phyloP scores from a whole-genome alignment of 64 coral and sea anemone genomes.

The Stichodactyla mertensii region DNA sequence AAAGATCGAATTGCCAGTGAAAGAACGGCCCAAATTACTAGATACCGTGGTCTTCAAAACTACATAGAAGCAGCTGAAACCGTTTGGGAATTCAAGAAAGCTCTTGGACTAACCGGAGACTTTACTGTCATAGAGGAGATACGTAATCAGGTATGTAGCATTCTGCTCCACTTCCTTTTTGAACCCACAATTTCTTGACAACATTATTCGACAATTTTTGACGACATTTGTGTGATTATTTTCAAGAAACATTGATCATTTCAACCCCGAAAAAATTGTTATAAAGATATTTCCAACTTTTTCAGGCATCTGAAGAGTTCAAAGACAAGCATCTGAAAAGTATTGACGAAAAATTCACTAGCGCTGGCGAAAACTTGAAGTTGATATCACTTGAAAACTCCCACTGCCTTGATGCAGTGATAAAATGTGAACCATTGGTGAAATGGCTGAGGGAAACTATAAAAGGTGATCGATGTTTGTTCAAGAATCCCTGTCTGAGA shows the following conservation, averaged over 20 bases:
- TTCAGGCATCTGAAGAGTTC: conserved; percentile 45
- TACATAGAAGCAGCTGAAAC: conserved; percentile 42
- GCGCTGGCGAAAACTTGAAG: conserved; percentile 16
- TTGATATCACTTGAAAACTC: conserved; percentile 21
- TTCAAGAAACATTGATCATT: too few species aligned
- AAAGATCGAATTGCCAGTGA: background rate
- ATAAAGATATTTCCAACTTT: background rate
- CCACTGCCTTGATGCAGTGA: conserved; percentile 31
- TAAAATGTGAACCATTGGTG: conserved; percentile 36
- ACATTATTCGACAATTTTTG: too few species aligned
- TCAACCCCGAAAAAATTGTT: too few species aligned
- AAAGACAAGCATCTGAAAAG: conserved; percentile 31
- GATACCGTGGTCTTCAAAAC: conserved; percentile 26
- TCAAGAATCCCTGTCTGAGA: background rate
- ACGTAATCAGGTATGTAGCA: conserved; percentile 38
- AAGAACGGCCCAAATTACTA: conserved; percentile 11
- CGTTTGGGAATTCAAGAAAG: conserved; percentile 57
- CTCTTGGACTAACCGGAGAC: conserved; percentile 38
- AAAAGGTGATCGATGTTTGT: background rate
- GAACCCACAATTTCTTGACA: too few species aligned
- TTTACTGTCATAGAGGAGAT: conserved; percentile 46
- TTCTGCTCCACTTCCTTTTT: too few species aligned
- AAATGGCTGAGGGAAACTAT: conserved; percentile 57
- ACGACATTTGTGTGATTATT: too few species aligned
- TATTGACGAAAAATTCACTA: conserved; percentile 15